These are phyloP conservation scores for Microtus montanus DNA, from an alignment of 2,113 vertebrate genomes.

Conservation along the genomic window DNA sequence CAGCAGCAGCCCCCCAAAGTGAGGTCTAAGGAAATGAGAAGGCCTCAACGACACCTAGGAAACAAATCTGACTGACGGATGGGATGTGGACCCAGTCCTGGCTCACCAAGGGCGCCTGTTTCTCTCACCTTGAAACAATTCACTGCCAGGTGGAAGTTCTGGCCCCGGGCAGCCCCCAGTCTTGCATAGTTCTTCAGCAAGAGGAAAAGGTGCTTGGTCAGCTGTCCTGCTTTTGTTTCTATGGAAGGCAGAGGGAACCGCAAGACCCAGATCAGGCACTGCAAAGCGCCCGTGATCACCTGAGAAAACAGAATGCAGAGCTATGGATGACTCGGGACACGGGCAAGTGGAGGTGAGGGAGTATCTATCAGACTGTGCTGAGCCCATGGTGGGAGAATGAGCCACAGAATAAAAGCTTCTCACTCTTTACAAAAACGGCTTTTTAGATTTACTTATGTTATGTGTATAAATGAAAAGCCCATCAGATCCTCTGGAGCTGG, in stretches of 20 bases:
- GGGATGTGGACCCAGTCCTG: not conserved
- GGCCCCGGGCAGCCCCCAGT: conserved; percentile 92
- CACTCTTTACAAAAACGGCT: not conserved
- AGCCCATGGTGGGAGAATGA: not conserved
- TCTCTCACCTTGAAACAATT: conserved; percentile 96
- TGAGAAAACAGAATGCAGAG: conserved; percentile 72
- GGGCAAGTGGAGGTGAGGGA: fast-evolving
- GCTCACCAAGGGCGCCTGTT: not conserved
- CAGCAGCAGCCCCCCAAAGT: not conserved
- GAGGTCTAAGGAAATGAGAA: not conserved
- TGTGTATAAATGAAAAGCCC: not conserved
- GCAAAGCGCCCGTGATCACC: conserved; percentile 95
- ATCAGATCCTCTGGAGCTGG: not conserved
- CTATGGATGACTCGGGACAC: not conserved
- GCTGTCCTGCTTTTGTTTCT: conserved; percentile 81
- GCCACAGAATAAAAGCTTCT: fast-evolving
- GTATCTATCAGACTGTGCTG: not conserved
- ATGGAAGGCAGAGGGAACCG: conserved; percentile 94
- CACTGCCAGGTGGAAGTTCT: conserved; percentile 95
- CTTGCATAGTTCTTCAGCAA: conserved; percentile 96
- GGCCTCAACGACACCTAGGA: not conserved
- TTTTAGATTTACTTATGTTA: not conserved
- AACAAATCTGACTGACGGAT: not conserved
- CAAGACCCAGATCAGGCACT: conserved; percentile 92
- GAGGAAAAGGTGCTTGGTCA: conserved; percentile 94